These are phyloP conservation scores for Onchidella celtica DNA, from an alignment of 2,888 invertebrate species.

Conservation along the genomic window DNA sequence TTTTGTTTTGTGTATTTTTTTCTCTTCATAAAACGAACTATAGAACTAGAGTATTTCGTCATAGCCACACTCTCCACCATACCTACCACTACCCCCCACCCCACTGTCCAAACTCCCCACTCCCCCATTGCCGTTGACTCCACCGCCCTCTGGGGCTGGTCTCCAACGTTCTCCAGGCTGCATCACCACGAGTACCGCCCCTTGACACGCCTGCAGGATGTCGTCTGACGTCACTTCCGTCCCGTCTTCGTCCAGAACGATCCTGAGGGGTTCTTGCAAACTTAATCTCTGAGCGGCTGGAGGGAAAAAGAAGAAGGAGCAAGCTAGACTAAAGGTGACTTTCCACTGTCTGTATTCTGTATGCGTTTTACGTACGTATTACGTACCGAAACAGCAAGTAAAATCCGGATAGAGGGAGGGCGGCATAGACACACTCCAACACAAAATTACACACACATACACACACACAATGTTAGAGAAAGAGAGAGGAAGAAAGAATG, in stretches of 20 bases:
- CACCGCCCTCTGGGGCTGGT: too few species aligned
- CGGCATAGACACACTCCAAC: not conserved
- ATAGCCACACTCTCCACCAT: not conserved
- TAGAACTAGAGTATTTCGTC: too few species aligned
- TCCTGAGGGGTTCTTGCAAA: not conserved
- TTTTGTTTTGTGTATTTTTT: too few species aligned
- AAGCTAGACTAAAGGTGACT: too few species aligned
- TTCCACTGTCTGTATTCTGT: too few species aligned
- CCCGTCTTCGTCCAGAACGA: not conserved
- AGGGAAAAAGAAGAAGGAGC: not conserved
- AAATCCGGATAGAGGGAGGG: not conserved
- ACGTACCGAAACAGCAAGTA: not conserved
- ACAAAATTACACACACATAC: constrained; percentile 18
- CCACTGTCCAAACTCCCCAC: not conserved
- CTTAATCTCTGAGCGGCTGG: not conserved
- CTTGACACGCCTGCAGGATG: not conserved
- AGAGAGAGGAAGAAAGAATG: too few species aligned
- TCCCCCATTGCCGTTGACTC: too few species aligned
- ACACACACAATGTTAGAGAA: too few species aligned
- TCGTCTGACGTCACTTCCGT: not conserved
- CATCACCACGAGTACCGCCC: not conserved
- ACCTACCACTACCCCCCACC: not conserved
- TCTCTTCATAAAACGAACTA: too few species aligned
- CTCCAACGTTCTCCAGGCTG: not conserved
- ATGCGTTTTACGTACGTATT: too few species aligned